These are phyloP conservation scores for Cryptomyrus ogoouensis DNA, from an alignment of 2,113 vertebrate genomes.

Conservation along the genomic window DNA sequence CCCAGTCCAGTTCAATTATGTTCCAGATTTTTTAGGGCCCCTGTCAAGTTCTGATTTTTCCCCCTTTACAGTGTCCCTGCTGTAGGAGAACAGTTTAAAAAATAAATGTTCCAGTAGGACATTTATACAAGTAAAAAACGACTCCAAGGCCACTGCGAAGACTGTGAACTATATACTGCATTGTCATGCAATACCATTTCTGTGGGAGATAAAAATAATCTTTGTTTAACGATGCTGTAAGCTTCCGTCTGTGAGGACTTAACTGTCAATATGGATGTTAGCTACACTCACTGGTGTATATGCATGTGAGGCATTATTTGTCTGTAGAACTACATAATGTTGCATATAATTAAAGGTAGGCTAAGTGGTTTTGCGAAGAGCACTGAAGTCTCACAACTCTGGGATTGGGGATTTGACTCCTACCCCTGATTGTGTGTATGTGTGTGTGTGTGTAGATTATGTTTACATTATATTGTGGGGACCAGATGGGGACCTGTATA, in stretches of 20 bases:
- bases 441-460: neutral
- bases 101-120: neutral
- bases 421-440: neutral
- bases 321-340: neutral
- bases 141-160: neutral
- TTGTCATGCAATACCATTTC: neutral
- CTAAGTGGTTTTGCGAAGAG: neutral
- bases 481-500: neutral
- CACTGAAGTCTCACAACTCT: neutral
- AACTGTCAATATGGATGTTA: neutral
- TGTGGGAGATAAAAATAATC: neutral
- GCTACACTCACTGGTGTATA: neutral
- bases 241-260: neutral
- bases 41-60: neutral
- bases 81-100: neutral
- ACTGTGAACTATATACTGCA: neutral
- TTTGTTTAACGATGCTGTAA: neutral
- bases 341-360: neutral
- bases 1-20: neutral
- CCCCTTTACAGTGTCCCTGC: neutral
- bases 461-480: neutral
- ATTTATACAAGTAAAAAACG: neutral
- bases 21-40: neutral
- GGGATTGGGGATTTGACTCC: neutral
- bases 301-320: neutral